A percentile compares a stretch with the other conserved stretches of the same genome.
Conservation (phyloP, 2,888 invertebrate genomes). For the Lacanobia oleracea region DNA sequence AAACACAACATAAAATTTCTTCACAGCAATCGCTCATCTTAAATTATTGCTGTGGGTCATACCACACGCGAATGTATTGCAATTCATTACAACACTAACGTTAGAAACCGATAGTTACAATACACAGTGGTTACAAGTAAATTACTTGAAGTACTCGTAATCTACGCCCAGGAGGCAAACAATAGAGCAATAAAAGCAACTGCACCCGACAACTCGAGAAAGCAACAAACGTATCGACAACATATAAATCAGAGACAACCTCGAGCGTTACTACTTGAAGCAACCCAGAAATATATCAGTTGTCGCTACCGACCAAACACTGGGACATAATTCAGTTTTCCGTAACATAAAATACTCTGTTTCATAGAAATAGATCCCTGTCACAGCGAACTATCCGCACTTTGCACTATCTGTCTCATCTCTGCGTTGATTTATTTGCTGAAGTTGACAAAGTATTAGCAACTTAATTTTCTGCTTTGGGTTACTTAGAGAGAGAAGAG, state of each 20-base stretch:
- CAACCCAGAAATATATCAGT: constrained; percentile 73
- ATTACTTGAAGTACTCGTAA: constrained; percentile 81
- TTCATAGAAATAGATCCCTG: constrained; percentile 65
- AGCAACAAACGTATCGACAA: constrained; percentile 85
- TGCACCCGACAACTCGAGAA: constrained; percentile 78
- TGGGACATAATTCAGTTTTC: constrained; percentile 75
- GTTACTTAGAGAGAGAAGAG: constrained; percentile 53
- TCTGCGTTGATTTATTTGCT: constrained; percentile 77
- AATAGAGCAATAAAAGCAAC: constrained; percentile 88
- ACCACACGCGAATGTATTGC: constrained; percentile 74
- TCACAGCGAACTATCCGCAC: constrained; percentile 57
- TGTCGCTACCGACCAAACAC: constrained; percentile 74
- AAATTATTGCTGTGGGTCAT: constrained; percentile 70
- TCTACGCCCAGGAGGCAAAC: constrained; percentile 82
- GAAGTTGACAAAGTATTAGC: constrained; percentile 61
- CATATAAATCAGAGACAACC: constrained; percentile 85
- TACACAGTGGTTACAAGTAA: constrained; percentile 82
- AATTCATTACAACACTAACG: constrained; percentile 78
- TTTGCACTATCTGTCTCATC: constrained; percentile 74
- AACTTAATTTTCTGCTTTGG: constrained; percentile 54
- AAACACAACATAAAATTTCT: constrained; percentile 63
- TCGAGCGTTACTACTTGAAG: constrained; percentile 75
- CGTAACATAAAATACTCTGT: constrained; percentile 75
- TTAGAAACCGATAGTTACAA: constrained; percentile 77
- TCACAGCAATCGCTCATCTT: constrained; percentile 71